Base-by-base conservation (phyloP, 1,140 invertebrate genomes). In the Papilio dardanus region DNA sequence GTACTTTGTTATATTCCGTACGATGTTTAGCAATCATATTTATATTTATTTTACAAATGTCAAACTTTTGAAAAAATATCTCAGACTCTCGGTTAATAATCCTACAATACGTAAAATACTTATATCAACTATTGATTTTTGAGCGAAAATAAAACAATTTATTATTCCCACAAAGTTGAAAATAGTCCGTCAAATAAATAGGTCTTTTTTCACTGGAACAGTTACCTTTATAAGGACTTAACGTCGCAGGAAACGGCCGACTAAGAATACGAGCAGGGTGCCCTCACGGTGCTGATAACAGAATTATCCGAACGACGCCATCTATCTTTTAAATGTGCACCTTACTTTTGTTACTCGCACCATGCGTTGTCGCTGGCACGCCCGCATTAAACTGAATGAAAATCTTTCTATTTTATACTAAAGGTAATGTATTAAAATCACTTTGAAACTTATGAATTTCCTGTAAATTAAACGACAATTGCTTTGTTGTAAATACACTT, bases 301-400 rank as follows among this genome's bases (percentile, higher is more conserved):
- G 91, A 93, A 93, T 94, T 93, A 93, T 93, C 91, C 92, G 90
- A 94, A 93, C 91, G 89, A 88, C 88, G 85, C 88, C 91, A 93
- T 93, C 90, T 91, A 88, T 94, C 92, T 94, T 93, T 91, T 93
- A 93, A 93, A 93, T 93, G 92, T 93, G 90, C 90, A 93, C 92
- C 92, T 92, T 93, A 92, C 87, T 91, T 92, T 92, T 83, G 86
- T 81, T 80, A 80, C 76, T 77, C 82, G 82, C 71, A 77, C 84
- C 79, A 83, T 88, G 84, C 81, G 83, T 86, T 85, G 79, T 80
- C 77, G 74, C 77, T 81, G 84, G 79, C 76, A 77, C 79, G 71
- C 67, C 78, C 73, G 69, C 76, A 77, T 54, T 79, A 77, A 67
- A 75, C 76, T 66, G 71, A 50, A 42, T 46, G 31, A 75, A 10